Conservation (phyloP, 2,888 invertebrate genomes). For the Drosophila mettleri region DNA sequence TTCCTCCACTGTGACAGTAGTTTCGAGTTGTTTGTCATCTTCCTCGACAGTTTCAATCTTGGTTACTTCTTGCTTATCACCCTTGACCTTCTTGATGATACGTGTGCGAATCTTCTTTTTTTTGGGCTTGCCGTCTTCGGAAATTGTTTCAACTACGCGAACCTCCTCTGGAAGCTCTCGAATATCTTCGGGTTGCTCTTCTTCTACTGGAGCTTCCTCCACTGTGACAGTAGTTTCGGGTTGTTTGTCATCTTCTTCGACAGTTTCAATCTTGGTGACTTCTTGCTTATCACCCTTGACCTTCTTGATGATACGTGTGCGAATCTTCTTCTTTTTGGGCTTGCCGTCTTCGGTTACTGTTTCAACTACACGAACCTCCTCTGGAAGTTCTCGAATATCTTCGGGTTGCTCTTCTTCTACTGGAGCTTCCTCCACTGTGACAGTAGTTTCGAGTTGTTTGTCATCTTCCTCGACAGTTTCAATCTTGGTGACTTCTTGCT, state of each 20-base stretch:
- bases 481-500: conserved; percentile 9
- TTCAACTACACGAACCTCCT: conserved; percentile 5
- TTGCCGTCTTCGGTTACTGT: conserved; percentile 5
- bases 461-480: conserved; percentile 6
- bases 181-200: conserved; percentile 20
- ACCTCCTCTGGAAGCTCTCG: conserved; percentile 39
- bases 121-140: conserved; percentile 44
- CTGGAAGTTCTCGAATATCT: neutral
- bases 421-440: neutral
- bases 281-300: conserved; percentile 44
- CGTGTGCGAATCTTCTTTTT: conserved; percentile 50
- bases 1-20: conserved; percentile 41
- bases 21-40: conserved; percentile 39
- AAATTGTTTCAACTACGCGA: conserved; percentile 32
- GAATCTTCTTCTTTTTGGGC: conserved; percentile 37
- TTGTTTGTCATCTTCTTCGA: conserved; percentile 37
- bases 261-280: conserved; percentile 44
- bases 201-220: conserved; percentile 11
- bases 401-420: conserved; percentile 1
- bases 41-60: conserved; percentile 52
- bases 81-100: conserved; percentile 50
- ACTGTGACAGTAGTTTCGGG: conserved; percentile 36
- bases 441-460: conserved; percentile 4
- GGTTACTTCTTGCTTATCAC: conserved; percentile 48
- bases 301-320: conserved; percentile 39